Evolutionary conservation across 2,888 invertebrate species (phyloP).

Genomic region (Ichneumoninae sp.): DNA sequence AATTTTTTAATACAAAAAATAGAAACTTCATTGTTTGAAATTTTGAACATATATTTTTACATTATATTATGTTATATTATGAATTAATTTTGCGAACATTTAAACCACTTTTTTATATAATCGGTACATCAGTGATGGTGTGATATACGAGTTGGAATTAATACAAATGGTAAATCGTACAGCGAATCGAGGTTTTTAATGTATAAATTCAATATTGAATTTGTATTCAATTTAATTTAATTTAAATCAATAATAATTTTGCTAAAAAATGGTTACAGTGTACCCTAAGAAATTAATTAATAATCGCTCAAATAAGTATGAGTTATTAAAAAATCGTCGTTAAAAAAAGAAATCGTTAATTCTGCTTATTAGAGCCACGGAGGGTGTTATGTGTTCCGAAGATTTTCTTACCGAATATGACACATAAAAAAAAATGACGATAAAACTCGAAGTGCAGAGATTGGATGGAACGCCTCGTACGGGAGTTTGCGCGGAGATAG

Average conservation of each 20-base stretch:
- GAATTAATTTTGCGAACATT: neutral
- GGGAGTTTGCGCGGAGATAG: neutral
- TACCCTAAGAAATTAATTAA: neutral
- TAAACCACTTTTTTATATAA: no score
- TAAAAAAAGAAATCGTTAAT: conserved; percentile 11
- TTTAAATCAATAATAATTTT: neutral
- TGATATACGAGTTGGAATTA: no score
- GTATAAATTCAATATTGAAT: no score
- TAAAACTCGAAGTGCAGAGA: conserved; percentile 1
- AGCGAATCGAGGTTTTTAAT: no score
- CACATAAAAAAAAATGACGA: conserved; percentile 29
- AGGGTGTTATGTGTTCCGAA: conserved; percentile 13
- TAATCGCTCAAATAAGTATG: neutral
- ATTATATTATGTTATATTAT: no score
- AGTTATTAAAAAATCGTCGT: neutral
- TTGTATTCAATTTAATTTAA: no score
- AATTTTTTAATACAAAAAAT: no score
- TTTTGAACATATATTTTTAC: no score
- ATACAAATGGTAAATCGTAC: no score
- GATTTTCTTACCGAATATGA: conserved; percentile 24
- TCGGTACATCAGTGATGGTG: no score
- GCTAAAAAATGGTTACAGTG: neutral
- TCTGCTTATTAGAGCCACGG: neutral
- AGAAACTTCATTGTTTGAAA: no score
- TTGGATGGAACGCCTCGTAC: neutral